Conservation (phyloP, 2,888 invertebrate species). For the Melieria omissa region DNA sequence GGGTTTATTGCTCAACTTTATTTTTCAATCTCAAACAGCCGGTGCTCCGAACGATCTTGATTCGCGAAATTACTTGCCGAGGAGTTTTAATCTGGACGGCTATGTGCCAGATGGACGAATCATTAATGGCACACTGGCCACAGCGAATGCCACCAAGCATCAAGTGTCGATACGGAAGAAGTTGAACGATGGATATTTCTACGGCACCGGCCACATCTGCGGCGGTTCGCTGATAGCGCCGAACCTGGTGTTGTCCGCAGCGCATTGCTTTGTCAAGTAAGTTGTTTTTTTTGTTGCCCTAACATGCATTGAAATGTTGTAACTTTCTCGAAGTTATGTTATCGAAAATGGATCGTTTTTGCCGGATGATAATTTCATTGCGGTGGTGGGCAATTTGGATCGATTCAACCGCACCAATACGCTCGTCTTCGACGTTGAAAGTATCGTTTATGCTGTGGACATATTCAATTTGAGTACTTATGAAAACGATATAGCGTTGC, state of each 20-base stretch:
- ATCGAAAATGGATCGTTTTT: constrained; percentile 47
- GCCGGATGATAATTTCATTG: constrained; percentile 50
- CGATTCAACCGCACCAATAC: constrained; percentile 53
- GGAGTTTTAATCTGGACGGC: too few species aligned
- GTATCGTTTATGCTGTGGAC: constrained; percentile 41
- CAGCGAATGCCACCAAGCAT: constrained; percentile 49
- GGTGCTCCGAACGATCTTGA: too few species aligned
- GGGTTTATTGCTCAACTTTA: too few species aligned
- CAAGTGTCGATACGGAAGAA: constrained; percentile 56
- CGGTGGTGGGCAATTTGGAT: constrained; percentile 63
- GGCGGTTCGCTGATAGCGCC: constrained; percentile 57
- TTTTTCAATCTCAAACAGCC: too few species aligned
- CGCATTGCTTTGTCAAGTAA: constrained; percentile 64
- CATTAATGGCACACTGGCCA: constrained; percentile 45
- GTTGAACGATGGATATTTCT: constrained; percentile 53
- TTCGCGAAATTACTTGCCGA: too few species aligned
- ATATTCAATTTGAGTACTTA: constrained; percentile 52
- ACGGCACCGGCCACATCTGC: constrained; percentile 61
- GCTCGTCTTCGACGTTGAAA: constrained; percentile 50
- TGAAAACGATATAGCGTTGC: constrained; percentile 57
- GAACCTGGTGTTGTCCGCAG: constrained; percentile 58
- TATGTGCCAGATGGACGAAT: constrained; percentile 36
- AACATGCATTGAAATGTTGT: background rate
- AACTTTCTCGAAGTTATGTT: constrained; percentile 15
- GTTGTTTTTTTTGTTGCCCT: constrained; percentile 32